Base-by-base conservation (phyloP, 1,140 invertebrate species). In the Ceratina australensis region DNA sequence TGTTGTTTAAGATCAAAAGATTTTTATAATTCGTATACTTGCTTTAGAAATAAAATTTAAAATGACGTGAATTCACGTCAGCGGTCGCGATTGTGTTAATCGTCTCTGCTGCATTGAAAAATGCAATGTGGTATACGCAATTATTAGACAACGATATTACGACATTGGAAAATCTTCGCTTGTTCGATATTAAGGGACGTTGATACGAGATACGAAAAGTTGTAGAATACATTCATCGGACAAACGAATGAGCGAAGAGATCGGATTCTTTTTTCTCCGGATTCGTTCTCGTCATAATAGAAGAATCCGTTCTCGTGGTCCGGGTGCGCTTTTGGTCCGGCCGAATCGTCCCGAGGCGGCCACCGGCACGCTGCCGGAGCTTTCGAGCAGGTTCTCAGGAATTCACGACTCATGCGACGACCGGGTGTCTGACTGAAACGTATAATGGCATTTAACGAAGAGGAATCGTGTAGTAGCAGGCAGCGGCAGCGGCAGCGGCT, bases 381-480 rank as follows among this genome's bases (percentile, higher is more conserved):
- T 76, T 76, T 73, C 78, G 72, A 86, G 85, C 88, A 88, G 88
- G 87, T 90, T 90, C 89, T 88, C 72, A 81, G 87, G 91, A 92
- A 91, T 91, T 89, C 83, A 90, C 89, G 84, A 90, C 88, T 91
- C 88, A 91, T 89, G 88, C 88, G 88, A 80, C 80, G 86, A 86
- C 67, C 85, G 87, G 86, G 86, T 87, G 89, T 87, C 80, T 84
- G 85, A 89, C 85, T 90, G 89, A 90, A 90, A 90, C 86, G 82
- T 89, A 91, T 90, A 91, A 91, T 91, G 89, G 88, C 85, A 89
- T 91, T 91, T 90, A 89, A 87, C 87, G 86, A 85, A 85, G 78
- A 83, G 81, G 86, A 82, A 71, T 84, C 82, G 78, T 73, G 82
- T 42, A 42, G 33, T 42, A 42, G 33, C 33, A 10, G 33, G 33